phyloP scores from a whole-genome alignment of 2,113 vertebrate genomes.

The Prinia subflava region DNA sequence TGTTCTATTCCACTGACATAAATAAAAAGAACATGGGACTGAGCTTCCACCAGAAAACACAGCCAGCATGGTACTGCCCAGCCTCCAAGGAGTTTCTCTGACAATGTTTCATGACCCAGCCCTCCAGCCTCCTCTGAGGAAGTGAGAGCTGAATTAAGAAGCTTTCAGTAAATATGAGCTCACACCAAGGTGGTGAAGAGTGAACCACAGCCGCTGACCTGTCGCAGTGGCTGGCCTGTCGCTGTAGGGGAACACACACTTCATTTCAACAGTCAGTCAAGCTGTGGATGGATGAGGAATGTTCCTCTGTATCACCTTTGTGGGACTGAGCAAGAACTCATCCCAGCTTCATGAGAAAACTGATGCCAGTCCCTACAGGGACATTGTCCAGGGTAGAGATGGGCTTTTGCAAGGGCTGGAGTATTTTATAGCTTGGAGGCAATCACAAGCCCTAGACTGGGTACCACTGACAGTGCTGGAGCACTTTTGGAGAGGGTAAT shows the following conservation, averaged over 20 bases:
- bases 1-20: not conserved
- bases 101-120: not conserved
- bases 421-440: not conserved
- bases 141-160: not conserved
- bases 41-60: not conserved
- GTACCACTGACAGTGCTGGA: not conserved
- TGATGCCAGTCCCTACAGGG: not conserved
- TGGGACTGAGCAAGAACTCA: not conserved
- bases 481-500: not conserved
- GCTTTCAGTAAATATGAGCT: not conserved
- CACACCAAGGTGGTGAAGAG: not conserved
- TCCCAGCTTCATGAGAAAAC: not conserved
- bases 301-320: not conserved
- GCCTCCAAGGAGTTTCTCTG: not conserved
- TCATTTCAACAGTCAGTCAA: not conserved
- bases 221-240: not conserved
- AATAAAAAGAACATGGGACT: not conserved
- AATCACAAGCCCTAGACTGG: accelerated
- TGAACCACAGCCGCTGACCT: accelerated
- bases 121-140: not conserved
- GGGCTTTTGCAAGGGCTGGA: not conserved
- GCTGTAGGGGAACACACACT: not conserved
- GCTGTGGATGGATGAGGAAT: accelerated
- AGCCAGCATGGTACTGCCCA: not conserved
- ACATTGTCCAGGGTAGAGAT: not conserved